Conservation (phyloP, 2,888 invertebrate genomes). For the Drosophila buzzatii region DNA sequence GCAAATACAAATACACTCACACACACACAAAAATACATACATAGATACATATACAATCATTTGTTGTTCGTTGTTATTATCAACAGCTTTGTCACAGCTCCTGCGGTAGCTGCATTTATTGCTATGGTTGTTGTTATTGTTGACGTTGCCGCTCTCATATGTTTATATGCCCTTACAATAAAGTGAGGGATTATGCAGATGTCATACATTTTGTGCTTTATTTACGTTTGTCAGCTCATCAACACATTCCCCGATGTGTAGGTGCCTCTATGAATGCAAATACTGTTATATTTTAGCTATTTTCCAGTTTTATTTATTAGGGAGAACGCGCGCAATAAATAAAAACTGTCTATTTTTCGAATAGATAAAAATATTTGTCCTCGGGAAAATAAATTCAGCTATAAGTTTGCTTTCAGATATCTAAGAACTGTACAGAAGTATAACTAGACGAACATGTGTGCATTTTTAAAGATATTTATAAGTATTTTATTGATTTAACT, state of each 20-base stretch:
- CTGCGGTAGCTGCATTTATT: constrained; percentile 46
- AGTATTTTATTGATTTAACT: neutral
- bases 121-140: constrained; percentile 12
- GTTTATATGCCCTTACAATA: constrained; percentile 41
- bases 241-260: neutral
- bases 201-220: constrained; percentile 16
- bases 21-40: neutral
- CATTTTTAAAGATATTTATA: neutral
- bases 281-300: neutral
- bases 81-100: constrained; percentile 59
- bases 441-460: neutral
- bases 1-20: constrained; percentile 28
- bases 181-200: constrained; percentile 12
- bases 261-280: neutral
- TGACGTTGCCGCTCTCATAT: constrained; percentile 41
- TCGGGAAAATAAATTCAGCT: neutral
- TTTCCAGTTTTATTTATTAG: neutral
- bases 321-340: neutral
- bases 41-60: constrained; percentile 18
- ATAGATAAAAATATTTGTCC: neutral
- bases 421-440: too few species aligned
- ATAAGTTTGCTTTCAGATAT: neutral
- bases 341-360: neutral
- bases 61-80: constrained; percentile 48
- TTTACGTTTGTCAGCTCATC: constrained; percentile 12